Evolutionary conservation across 2,797 vertebrate species (phyloP).

Genomic region (Lithobates pipiens): DNA sequence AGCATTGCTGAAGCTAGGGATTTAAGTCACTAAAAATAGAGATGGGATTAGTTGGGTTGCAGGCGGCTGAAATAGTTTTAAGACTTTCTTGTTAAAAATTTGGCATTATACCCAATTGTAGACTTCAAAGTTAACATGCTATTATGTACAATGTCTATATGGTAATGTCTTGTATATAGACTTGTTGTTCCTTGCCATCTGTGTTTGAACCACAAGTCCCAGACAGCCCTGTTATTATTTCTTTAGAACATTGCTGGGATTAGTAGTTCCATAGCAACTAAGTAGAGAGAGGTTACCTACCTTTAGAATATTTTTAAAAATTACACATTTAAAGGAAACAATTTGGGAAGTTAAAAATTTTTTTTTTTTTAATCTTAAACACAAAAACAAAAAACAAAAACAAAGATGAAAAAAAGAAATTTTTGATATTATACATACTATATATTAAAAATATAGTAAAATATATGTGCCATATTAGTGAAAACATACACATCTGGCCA

Average conservation of each 20-base stretch:
- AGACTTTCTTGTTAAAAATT: conserved; percentile 67
- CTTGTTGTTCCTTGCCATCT: neutral
- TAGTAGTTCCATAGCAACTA: neutral
- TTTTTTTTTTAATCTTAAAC: no score
- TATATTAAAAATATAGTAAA: no score
- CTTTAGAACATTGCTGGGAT: neutral
- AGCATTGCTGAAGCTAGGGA: conserved; percentile 72
- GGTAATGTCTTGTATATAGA: neutral
- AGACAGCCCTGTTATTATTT: neutral
- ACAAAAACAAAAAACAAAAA: no score
- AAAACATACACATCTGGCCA: neutral
- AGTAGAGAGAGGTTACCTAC: neutral
- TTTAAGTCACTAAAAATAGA: conserved; percentile 81
- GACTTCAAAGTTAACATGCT: conserved; percentile 62
- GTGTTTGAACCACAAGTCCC: neutral
- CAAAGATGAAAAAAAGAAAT: no score
- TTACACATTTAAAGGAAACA: neutral
- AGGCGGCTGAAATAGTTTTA: conserved; percentile 73
- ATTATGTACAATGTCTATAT: neutral
- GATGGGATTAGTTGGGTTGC: conserved; percentile 75
- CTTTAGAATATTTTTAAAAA: neutral
- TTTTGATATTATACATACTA: no score
- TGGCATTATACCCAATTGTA: conserved; percentile 62
- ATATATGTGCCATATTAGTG: neutral
- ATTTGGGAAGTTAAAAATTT: no score